Conservation (phyloP, 2,113 vertebrate genomes). For the Boleophthalmus pectinirostris region DNA sequence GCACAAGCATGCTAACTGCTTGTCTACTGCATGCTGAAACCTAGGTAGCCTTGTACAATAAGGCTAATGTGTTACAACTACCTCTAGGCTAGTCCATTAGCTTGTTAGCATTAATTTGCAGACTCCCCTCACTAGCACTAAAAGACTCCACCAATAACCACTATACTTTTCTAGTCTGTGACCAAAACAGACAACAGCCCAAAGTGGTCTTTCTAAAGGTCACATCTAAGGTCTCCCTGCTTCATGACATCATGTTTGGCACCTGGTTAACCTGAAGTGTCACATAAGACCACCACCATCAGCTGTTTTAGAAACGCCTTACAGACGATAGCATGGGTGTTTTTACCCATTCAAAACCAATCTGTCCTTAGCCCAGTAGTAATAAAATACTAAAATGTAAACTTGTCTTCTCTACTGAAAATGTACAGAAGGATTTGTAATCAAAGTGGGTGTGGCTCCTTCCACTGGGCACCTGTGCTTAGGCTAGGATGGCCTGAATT, state of each 20-base stretch:
- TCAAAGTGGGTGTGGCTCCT: slow-evolving; percentile 25
- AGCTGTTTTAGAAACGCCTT: slow-evolving; percentile 21
- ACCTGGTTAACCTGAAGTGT: slow-evolving; percentile 26
- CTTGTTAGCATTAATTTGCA: slow-evolving; percentile 31
- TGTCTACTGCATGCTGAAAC: slow-evolving; percentile 57
- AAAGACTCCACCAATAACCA: slow-evolving; percentile 12
- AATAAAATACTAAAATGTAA: slow-evolving; percentile 34
- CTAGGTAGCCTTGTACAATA: slow-evolving; percentile 32
- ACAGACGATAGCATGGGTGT: slow-evolving; percentile 33
- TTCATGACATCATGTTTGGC: slow-evolving; percentile 56
- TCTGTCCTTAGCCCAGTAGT: slow-evolving; percentile 10
- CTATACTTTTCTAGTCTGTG: slow-evolving; percentile 12
- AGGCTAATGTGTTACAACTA: slow-evolving; percentile 32
- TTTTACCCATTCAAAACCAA: slow-evolving; percentile 9
- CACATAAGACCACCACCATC: slow-evolving; percentile 12
- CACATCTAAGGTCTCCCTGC: slow-evolving; percentile 38
- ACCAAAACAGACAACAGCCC: slow-evolving; percentile 22
- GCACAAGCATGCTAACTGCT: slow-evolving; percentile 61
- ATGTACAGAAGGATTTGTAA: slow-evolving; percentile 52
- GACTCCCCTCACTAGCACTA: slow-evolving; percentile 42
- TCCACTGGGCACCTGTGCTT: slow-evolving; percentile 68
- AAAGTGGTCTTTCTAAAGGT: slow-evolving; percentile 18
- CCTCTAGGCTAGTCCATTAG: slow-evolving; percentile 12
- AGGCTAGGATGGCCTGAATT: slow-evolving; percentile 55
- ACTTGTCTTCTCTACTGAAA: slow-evolving; percentile 23